These are phyloP conservation scores for Myrmophylax atrothorax DNA, from an alignment of 2,113 vertebrate genomes.

Conservation along the genomic window DNA sequence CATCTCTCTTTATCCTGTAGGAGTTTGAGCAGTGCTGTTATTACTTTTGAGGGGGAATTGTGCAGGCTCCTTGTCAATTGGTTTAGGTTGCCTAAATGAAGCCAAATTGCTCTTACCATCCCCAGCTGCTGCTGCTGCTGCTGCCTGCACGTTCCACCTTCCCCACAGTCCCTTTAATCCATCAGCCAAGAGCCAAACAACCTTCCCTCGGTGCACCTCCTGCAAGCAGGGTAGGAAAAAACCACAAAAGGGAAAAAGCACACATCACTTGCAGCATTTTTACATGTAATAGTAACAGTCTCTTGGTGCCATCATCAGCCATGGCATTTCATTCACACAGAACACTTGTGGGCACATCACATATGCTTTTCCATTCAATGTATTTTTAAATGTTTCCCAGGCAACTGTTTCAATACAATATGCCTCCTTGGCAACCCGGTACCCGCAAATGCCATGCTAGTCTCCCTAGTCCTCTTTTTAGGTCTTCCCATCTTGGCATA, in stretches of 20 bases:
- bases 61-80: not conserved
- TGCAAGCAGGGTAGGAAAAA: not conserved
- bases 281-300: conserved; percentile 62
- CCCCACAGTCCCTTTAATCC: not conserved
- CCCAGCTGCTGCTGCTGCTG: not conserved
- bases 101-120: not conserved
- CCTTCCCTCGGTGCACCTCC: not conserved
- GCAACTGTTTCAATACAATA: conserved; percentile 68
- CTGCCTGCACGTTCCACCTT: not conserved
- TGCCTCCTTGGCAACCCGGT: conserved; percentile 65
- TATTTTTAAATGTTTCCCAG: conserved; percentile 70
- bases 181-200: not conserved
- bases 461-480: conserved; percentile 43
- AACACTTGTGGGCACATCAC: conserved; percentile 60
- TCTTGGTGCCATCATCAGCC: conserved; percentile 50
- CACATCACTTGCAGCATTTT: conserved; percentile 23
- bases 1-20: not conserved
- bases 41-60: not conserved
- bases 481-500: conserved; percentile 8
- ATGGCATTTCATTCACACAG: conserved; percentile 44
- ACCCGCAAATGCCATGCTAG: conserved; percentile 41
- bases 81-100: conserved; percentile 14
- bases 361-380: conserved; percentile 49
- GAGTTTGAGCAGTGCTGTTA: not conserved
- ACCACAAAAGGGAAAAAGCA: not conserved